Percentiles rank a stretch among this genome's conserved stretches.
These are phyloP conservation scores for Autographa pulchrina DNA, from an alignment of 2,888 invertebrate genomes.

Conservation along the genomic window DNA sequence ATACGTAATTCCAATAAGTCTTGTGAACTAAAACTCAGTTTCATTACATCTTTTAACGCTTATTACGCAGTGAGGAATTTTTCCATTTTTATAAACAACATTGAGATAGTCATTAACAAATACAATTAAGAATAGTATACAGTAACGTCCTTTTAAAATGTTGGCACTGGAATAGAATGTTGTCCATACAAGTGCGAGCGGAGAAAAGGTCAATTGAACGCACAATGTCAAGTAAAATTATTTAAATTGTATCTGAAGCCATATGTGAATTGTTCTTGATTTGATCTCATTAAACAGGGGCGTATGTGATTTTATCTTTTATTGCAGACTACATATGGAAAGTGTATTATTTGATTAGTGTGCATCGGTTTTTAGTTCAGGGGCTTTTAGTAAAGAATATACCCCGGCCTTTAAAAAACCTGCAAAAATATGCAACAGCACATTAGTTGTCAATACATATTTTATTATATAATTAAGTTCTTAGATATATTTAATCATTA, in stretches of 20 bases:
- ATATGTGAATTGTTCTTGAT: not conserved
- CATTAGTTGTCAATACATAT: no score
- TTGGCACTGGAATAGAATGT: constrained; percentile 14
- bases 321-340: not conserved
- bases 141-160: not conserved
- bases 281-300: constrained; percentile 4
- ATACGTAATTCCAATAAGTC: no score
- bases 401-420: no score
- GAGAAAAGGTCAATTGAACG: constrained; percentile 42
- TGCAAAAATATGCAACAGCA: no score
- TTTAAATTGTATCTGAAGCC: constrained; percentile 15
- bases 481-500: no score
- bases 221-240: constrained; percentile 20
- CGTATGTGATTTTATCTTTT: constrained; percentile 2
- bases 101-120: not conserved
- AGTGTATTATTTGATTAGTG: no score
- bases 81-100: not conserved
- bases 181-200: constrained; percentile 7
- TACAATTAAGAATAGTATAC: not conserved
- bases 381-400: no score
- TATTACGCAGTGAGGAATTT: not conserved
- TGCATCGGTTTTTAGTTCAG: no score
- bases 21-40: no score
- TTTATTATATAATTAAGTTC: no score
- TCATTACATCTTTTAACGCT: no score